phyloP scores from a whole-genome alignment of 2,888 invertebrate genomes.

The Allolobophora icterica region DNA sequence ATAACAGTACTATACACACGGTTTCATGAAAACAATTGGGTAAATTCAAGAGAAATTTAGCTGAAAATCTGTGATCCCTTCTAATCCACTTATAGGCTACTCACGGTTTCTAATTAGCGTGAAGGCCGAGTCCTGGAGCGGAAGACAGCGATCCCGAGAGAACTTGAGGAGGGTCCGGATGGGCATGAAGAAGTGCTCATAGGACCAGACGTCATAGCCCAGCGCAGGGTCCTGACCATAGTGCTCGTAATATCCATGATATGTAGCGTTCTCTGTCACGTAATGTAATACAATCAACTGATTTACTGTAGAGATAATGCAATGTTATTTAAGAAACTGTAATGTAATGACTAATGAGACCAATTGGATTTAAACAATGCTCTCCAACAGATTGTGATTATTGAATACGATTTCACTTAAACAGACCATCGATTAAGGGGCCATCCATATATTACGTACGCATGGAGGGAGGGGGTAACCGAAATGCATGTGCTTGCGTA shows the following conservation, averaged over 20 bases:
- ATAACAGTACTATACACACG: not conserved
- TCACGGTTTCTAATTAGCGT: not conserved
- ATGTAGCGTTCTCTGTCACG: not conserved
- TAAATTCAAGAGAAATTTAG: not conserved
- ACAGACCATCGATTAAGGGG: too few species aligned
- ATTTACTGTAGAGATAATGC: not conserved
- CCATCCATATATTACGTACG: too few species aligned
- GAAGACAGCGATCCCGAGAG: not conserved
- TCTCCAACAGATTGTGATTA: too few species aligned
- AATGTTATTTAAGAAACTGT: not conserved
- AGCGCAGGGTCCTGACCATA: not conserved
- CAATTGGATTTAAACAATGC: too few species aligned
- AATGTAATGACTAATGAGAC: too few species aligned
- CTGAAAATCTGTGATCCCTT: not conserved
- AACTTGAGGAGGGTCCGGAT: not conserved
- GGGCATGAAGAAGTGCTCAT: not conserved
- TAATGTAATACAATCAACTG: not conserved
- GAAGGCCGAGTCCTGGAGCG: not conserved
- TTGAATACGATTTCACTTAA: too few species aligned
- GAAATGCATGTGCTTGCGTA: too few species aligned
- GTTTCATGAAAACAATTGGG: not conserved
- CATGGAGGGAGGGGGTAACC: too few species aligned
- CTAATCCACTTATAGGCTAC: not conserved
- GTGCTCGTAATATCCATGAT: conserved; percentile 3
- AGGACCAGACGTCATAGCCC: conserved; percentile 19